Percentiles rank a stretch among this genome's conserved stretches.
Conservation (phyloP, 2,888 invertebrate genomes). For the Caenorhabditis doughertyi region DNA sequence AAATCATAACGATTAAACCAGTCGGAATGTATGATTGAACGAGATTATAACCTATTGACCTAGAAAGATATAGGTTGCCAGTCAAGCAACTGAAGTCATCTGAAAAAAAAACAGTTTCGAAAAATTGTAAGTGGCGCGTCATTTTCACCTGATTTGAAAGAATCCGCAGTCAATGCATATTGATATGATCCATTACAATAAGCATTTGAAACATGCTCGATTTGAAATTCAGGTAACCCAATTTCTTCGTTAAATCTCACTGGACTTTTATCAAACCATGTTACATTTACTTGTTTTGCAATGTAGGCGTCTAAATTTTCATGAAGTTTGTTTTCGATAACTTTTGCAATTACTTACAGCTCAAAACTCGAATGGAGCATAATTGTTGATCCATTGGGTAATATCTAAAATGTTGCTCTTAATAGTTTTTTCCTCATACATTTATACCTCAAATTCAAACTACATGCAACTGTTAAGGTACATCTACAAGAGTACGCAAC, state of each 20-base stretch:
- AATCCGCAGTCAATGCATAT: conserved; percentile 78
- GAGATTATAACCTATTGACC: conserved; percentile 82
- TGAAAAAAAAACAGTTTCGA: conserved; percentile 69
- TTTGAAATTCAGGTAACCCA: conserved; percentile 79
- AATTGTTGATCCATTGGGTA: conserved; percentile 82
- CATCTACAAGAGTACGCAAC: conserved; percentile 78
- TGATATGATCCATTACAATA: conserved; percentile 78
- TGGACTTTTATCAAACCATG: conserved; percentile 79
- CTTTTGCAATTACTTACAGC: conserved; percentile 70
- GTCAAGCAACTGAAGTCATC: conserved; percentile 80
- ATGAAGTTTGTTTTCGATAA: conserved; percentile 30
- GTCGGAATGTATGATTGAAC: conserved; percentile 78
- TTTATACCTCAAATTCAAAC: conserved; percentile 65
- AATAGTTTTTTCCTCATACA: not conserved
- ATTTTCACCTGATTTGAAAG: conserved; percentile 73
- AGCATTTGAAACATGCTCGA: conserved; percentile 69
- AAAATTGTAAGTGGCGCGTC: not conserved
- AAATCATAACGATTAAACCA: conserved; percentile 76
- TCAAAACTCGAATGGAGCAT: conserved; percentile 78
- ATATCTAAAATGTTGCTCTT: conserved; percentile 47
- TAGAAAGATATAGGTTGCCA: conserved; percentile 75
- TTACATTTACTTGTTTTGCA: conserved; percentile 80
- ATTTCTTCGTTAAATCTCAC: conserved; percentile 81
- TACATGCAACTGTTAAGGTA: conserved; percentile 75
- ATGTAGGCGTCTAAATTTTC: conserved; percentile 79